A percentile compares a stretch with the other conserved stretches of the same genome.
phyloP scores from a whole-genome alignment of 2,113 vertebrate species.

The Pseudopodoces humilis region DNA sequence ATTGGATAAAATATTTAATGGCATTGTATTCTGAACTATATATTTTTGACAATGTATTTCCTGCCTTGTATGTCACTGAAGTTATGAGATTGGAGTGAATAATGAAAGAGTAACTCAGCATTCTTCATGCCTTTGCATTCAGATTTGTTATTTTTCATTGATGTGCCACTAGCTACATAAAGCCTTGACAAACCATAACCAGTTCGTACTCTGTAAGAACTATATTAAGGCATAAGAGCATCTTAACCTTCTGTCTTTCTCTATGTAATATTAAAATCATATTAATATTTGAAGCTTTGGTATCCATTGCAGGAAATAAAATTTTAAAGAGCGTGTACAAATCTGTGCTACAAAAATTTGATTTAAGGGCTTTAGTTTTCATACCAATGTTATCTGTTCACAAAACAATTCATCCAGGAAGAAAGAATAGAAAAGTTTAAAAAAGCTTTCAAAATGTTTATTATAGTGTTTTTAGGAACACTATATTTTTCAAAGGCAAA shows the following conservation, averaged over 20 bases:
- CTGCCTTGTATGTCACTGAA: conserved; percentile 36
- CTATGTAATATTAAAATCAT: conserved; percentile 57
- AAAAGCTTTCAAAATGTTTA: conserved; percentile 15
- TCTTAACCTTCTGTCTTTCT: conserved; percentile 58
- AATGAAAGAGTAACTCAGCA: conserved; percentile 43
- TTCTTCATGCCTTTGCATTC: background rate
- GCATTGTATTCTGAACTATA: background rate
- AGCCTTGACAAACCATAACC: conserved; percentile 25
- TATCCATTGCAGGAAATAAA: conserved; percentile 43
- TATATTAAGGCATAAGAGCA: conserved; percentile 40
- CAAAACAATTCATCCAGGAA: background rate
- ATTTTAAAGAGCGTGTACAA: conserved; percentile 53
- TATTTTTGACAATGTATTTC: conserved; percentile 56
- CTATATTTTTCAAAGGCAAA: background rate
- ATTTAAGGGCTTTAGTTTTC: conserved; percentile 27
- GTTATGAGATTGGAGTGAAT: conserved; percentile 46
- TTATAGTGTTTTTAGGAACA: background rate
- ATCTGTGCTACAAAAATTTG: background rate
- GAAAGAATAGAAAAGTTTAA: background rate
- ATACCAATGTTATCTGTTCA: background rate
- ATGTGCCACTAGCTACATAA: conserved; percentile 37
- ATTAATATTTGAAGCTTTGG: conserved; percentile 60
- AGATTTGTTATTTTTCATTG: conserved; percentile 52
- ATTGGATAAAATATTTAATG: conserved; percentile 51
- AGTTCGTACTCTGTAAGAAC: conserved; percentile 43